phyloP scores from a whole-genome alignment of 2,113 vertebrate genomes.

The Oreocharis arfaki region DNA sequence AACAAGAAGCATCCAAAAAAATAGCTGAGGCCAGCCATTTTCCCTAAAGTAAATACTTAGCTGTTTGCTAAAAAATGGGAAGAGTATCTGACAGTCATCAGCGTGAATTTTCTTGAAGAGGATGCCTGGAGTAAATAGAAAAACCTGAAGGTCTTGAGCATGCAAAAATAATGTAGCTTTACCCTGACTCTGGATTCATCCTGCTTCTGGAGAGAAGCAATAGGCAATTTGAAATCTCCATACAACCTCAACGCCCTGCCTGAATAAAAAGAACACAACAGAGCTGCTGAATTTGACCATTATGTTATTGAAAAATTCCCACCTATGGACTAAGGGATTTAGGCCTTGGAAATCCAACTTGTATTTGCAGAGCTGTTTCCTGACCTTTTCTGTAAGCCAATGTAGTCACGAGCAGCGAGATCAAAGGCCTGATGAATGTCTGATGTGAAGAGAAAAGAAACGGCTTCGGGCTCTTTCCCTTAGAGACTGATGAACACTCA shows the following conservation, averaged over 20 bases:
- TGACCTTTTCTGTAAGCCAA: constrained; percentile 31
- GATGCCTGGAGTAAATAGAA: neutral
- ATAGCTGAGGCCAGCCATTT: neutral
- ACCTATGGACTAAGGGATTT: neutral
- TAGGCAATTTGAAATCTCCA: neutral
- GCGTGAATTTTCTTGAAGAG: neutral
- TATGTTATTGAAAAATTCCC: neutral
- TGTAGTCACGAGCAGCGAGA: neutral
- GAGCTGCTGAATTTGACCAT: neutral
- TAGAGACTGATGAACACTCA: constrained; percentile 22
- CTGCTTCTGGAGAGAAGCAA: neutral
- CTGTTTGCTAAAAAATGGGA: neutral
- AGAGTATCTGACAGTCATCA: neutral
- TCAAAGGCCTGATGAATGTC: constrained; percentile 42
- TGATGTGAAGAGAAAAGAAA: constrained; percentile 46
- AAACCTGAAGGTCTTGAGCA: neutral
- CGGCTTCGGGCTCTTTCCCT: constrained; percentile 12
- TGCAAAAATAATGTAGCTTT: neutral
- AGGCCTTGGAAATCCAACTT: neutral
- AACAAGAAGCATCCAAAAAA: neutral
- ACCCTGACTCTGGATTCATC: neutral
- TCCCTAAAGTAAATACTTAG: neutral
- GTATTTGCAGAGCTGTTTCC: neutral
- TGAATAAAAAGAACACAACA: neutral
- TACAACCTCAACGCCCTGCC: neutral